Percentiles rank a stretch among this genome's conserved stretches.
Conservation (phyloP, 2,888 invertebrate species). For the Stomorhina lunata region DNA sequence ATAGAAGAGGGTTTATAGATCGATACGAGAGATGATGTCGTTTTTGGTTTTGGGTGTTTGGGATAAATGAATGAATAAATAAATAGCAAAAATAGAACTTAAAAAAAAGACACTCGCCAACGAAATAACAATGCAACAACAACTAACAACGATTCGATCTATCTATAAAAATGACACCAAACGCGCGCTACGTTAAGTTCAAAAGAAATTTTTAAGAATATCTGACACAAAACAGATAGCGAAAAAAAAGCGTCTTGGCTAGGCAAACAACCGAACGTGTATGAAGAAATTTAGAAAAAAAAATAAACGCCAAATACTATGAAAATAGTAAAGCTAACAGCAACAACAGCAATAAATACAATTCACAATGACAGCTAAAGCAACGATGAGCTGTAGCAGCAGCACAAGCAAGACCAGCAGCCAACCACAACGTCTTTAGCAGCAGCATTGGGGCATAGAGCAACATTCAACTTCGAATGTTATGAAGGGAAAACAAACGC, state of each 20-base stretch:
- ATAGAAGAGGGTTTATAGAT: too few relatives aligned
- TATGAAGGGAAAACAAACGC: slow-evolving; percentile 8
- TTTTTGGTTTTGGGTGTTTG: not conserved
- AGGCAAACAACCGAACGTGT: slow-evolving; percentile 55
- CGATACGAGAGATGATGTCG: slow-evolving; percentile 20
- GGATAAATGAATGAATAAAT: slow-evolving; percentile 36
- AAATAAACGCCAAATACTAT: slow-evolving; percentile 24
- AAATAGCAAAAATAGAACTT: slow-evolving; percentile 19
- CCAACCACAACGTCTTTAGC: not conserved
- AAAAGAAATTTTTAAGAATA: not conserved
- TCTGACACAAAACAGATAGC: not conserved
- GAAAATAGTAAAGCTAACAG: slow-evolving; percentile 17
- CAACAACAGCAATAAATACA: slow-evolving; percentile 13
- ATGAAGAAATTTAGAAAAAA: slow-evolving; percentile 33
- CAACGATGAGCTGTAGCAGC: not conserved
- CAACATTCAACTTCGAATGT: not conserved
- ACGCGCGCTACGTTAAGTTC: not conserved
- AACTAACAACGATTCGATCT: not conserved
- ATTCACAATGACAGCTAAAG: slow-evolving; percentile 35
- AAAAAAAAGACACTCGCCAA: not conserved
- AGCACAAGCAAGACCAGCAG: not conserved
- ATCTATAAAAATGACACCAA: not conserved
- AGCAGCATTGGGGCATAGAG: not conserved
- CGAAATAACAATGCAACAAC: slow-evolving; percentile 2
- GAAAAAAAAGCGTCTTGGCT: slow-evolving; percentile 48